These are phyloP conservation scores for Blastomussa wellsi DNA, from an alignment of 92 coral and sea anemone genomes.

Conservation along the genomic window DNA sequence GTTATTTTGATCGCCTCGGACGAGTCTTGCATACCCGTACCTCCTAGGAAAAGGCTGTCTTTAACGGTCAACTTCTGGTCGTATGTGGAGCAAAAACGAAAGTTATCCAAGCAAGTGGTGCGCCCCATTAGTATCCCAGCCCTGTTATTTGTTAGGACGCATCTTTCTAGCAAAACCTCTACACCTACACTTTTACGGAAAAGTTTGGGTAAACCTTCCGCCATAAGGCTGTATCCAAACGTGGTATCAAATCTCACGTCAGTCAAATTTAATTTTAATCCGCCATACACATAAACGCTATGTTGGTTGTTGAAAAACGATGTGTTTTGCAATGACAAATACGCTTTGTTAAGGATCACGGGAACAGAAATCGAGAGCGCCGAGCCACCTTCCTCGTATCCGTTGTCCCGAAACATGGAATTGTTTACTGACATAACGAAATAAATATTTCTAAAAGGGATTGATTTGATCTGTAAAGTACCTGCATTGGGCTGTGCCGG, in stretches of 20 bases:
- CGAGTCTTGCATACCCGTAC: background rate
- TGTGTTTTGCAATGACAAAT: background rate
- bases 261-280: background rate
- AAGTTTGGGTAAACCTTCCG: background rate
- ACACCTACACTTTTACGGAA: background rate
- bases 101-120: background rate
- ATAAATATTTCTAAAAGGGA: background rate
- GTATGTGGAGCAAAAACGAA: background rate
- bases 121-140: background rate
- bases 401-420: background rate
- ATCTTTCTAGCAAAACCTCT: background rate
- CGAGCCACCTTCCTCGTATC: background rate
- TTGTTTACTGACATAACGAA: background rate
- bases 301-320: constrained; percentile 12
- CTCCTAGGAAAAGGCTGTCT: constrained; percentile 10
- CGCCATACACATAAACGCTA: background rate
- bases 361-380: background rate
- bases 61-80: background rate
- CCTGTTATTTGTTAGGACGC: constrained; percentile 4
- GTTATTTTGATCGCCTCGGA: background rate
- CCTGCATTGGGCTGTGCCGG: background rate
- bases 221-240: background rate
- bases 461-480: background rate
- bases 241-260: background rate
- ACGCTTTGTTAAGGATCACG: background rate